Evolutionary conservation across 2,888 invertebrate species (phyloP).

Genomic region (Dichetophora obliterata): DNA sequence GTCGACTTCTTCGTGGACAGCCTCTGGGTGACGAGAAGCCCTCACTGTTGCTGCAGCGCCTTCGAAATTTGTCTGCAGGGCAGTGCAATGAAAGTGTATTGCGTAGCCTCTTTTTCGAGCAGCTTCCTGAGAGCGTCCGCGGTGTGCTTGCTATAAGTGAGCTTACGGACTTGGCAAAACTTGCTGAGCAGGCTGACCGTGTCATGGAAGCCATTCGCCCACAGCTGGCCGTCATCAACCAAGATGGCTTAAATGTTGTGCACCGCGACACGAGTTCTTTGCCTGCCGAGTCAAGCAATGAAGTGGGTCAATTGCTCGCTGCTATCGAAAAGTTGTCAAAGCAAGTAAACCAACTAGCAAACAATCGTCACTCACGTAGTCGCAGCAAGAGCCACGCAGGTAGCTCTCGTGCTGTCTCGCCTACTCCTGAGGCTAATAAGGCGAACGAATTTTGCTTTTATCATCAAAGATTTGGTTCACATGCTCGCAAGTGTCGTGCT

Average conservation of each 20-base stretch:
- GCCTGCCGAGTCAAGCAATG: too few relatives aligned
- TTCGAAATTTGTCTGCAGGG: constrained; percentile 29
- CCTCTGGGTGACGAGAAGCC: constrained; percentile 36
- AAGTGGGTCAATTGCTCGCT: too few relatives aligned
- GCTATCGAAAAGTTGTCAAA: too few relatives aligned
- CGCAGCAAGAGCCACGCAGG: not conserved
- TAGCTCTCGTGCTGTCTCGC: not conserved
- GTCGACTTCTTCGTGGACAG: constrained; percentile 31
- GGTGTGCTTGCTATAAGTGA: constrained; percentile 29
- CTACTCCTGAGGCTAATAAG: not conserved
- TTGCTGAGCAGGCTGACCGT: constrained; percentile 14
- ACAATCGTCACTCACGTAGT: not conserved
- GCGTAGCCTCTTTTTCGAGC: constrained; percentile 34
- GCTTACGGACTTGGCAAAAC: not conserved
- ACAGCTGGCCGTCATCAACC: not conserved
- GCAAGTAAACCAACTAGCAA: too few relatives aligned
- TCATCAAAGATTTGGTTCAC: constrained; percentile 34
- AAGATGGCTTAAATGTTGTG: too few relatives aligned
- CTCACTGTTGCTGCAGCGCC: constrained; percentile 30
- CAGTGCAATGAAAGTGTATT: constrained; percentile 33
- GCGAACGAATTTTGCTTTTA: constrained; percentile 26
- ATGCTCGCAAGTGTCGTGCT: constrained; percentile 30
- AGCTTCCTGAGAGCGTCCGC: constrained; percentile 36
- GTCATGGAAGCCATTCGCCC: not conserved
- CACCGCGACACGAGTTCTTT: too few relatives aligned